phyloP scores from a whole-genome alignment of 2,797 vertebrate genomes.

The Phataginus tricuspis region DNA sequence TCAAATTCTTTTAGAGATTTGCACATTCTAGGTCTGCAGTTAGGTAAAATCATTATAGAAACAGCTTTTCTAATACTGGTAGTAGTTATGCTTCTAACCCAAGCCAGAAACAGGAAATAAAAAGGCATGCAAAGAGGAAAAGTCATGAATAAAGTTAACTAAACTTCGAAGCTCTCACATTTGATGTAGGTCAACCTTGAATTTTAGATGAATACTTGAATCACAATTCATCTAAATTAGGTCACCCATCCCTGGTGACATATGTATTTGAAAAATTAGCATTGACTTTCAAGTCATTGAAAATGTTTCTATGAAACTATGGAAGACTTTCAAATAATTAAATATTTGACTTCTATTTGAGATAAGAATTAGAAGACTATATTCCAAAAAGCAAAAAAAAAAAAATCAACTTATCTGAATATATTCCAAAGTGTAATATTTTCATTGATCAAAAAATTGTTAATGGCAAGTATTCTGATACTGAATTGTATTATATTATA shows the following conservation, averaged over 20 bases:
- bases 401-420: background rate
- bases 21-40: background rate
- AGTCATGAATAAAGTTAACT: slow-evolving; percentile 42
- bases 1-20: background rate
- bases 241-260: slow-evolving; percentile 75
- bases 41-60: background rate
- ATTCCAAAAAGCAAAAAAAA: background rate
- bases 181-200: slow-evolving; percentile 73
- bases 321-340: slow-evolving; percentile 64
- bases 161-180: slow-evolving; percentile 46
- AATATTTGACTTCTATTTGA: slow-evolving; percentile 56
- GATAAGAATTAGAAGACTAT: background rate
- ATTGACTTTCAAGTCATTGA: slow-evolving; percentile 72
- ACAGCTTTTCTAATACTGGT: background rate
- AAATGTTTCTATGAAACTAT: slow-evolving; percentile 63
- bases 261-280: slow-evolving; percentile 74
- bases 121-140: slow-evolving; percentile 27
- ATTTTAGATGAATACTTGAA: slow-evolving; percentile 71
- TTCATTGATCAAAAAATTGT: background rate
- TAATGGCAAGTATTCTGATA: background rate
- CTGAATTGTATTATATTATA: background rate
- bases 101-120: slow-evolving; percentile 22
- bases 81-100: background rate
- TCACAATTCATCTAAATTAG: slow-evolving; percentile 73
- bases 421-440: background rate